phyloP scores from a whole-genome alignment of 92 coral and sea anemone species.

The Bergia puertoricense region DNA sequence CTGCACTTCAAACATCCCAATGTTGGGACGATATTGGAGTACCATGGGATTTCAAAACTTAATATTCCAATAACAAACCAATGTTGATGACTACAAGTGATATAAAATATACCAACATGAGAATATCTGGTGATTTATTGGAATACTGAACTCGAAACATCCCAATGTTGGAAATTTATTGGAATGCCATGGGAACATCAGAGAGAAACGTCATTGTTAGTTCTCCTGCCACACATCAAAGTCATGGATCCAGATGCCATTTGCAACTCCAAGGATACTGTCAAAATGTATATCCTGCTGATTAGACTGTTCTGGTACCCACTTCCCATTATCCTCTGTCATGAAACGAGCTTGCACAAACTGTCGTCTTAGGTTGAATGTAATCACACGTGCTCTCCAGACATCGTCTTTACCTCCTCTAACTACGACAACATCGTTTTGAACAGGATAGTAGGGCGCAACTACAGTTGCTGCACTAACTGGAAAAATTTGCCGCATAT shows the following conservation, averaged over 20 bases:
- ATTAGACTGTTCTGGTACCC: conserved; percentile 8
- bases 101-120: too few relatives aligned
- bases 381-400: conserved; percentile 12
- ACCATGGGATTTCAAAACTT: too few relatives aligned
- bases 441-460: conserved; percentile 55
- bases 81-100: too few relatives aligned
- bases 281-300: not conserved
- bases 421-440: conserved; percentile 51
- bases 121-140: too few relatives aligned
- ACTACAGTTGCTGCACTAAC: conserved; percentile 57
- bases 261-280: not conserved
- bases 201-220: not conserved
- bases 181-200: not conserved
- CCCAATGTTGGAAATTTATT: too few relatives aligned
- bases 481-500: conserved; percentile 57
- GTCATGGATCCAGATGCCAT: not conserved
- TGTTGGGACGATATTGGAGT: too few relatives aligned
- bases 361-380: not conserved
- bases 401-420: not conserved
- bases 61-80: too few relatives aligned
- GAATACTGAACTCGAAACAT: too few relatives aligned
- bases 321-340: not conserved
- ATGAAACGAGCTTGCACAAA: not conserved
- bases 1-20: too few relatives aligned
- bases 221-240: not conserved